These are phyloP conservation scores for Platerodrilus igneus DNA, from an alignment of 2,888 invertebrate genomes.

Conservation along the genomic window DNA sequence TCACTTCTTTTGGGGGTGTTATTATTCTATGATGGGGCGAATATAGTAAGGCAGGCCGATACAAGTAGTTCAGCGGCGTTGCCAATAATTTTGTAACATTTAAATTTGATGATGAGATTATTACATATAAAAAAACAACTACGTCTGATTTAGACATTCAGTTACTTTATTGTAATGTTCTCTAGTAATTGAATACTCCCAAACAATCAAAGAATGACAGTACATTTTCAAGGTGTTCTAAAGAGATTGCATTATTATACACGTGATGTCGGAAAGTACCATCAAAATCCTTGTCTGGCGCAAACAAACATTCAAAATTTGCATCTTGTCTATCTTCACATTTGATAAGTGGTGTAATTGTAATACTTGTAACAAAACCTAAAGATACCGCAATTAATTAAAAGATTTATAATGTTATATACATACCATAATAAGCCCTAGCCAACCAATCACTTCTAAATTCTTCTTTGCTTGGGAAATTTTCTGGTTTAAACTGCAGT, in stretches of 20 bases:
- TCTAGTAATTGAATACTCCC: constrained; percentile 32
- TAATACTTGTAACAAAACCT: constrained; percentile 38
- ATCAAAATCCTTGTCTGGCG: constrained; percentile 31
- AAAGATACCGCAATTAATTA: too few species aligned
- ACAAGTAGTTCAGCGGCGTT: too few species aligned
- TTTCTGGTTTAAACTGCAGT: constrained; percentile 36
- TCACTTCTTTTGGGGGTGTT: too few species aligned
- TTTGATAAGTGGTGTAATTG: constrained; percentile 40
- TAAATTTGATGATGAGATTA: too few species aligned
- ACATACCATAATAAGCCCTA: constrained; percentile 39
- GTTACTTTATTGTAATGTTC: too few species aligned
- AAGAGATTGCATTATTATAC: constrained; percentile 39
- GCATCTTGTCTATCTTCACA: constrained; percentile 37
- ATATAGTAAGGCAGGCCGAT: too few species aligned
- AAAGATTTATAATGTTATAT: constrained; percentile 5
- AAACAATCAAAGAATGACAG: constrained; percentile 39
- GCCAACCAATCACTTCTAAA: constrained; percentile 37
- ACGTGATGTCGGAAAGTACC: constrained; percentile 39
- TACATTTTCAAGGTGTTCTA: constrained; percentile 36
- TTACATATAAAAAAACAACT: too few species aligned
- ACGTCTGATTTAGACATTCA: too few species aligned
- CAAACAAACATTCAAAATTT: constrained; percentile 37
- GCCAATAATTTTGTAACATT: too few species aligned
- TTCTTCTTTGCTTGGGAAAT: constrained; percentile 38
- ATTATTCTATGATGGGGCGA: too few species aligned